Conservation (phyloP, 2,113 vertebrate species). For the Vimba vimba region DNA sequence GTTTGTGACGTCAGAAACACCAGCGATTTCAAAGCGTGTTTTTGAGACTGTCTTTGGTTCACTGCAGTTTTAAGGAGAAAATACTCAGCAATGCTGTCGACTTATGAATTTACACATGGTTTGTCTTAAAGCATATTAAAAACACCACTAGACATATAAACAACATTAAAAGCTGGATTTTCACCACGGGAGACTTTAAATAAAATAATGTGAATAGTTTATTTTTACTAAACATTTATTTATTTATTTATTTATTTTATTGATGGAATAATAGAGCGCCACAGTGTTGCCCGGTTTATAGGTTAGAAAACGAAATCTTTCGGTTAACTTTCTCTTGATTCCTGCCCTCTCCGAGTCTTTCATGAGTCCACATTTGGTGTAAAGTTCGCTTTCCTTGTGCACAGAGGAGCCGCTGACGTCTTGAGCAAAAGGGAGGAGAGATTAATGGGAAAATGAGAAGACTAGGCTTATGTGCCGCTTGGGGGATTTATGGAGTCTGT, state of each 20-base stretch:
- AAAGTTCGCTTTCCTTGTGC: neutral
- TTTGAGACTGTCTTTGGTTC: too few relatives aligned
- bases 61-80: too few relatives aligned
- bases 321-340: neutral
- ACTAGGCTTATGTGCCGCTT: constrained; percentile 3
- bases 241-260: neutral
- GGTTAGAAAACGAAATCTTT: neutral
- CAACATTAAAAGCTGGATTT: too few relatives aligned
- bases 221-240: too few relatives aligned
- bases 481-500: constrained; percentile 21
- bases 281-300: neutral
- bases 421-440: neutral
- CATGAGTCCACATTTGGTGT: constrained; percentile 9
- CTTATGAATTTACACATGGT: too few relatives aligned
- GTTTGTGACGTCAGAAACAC: too few relatives aligned
- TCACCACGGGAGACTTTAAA: too few relatives aligned
- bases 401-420: neutral
- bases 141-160: too few relatives aligned
- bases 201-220: too few relatives aligned
- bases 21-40: too few relatives aligned
- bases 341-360: neutral
- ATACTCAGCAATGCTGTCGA: too few relatives aligned
- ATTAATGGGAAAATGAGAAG: constrained; percentile 20
- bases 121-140: too few relatives aligned
- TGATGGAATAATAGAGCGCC: neutral